Conservation (phyloP, 1,140 invertebrate species). For the Theocolax elegans region DNA sequence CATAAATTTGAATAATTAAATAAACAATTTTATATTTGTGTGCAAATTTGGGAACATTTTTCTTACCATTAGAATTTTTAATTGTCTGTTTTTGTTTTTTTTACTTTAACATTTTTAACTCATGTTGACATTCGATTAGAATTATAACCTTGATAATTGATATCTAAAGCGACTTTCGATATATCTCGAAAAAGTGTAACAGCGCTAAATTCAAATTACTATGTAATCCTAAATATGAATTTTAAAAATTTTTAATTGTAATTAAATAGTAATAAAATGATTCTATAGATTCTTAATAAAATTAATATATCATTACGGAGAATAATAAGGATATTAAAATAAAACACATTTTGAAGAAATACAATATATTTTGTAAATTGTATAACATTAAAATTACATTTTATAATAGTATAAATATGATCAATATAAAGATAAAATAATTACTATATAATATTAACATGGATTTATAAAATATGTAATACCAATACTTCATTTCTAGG, state of each 20-base stretch:
- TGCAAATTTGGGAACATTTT: neutral
- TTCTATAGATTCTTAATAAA: too few species aligned
- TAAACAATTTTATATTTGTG: neutral
- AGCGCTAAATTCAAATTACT: too few species aligned
- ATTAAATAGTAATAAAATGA: too few species aligned
- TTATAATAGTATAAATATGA: slow-evolving; percentile 37
- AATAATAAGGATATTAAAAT: too few species aligned
- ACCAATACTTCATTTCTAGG: slow-evolving; percentile 21
- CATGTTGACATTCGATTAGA: neutral
- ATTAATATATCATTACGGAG: too few species aligned
- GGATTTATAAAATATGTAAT: slow-evolving; percentile 15
- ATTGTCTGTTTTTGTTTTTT: neutral
- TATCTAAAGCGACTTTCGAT: too few species aligned
- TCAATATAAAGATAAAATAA: slow-evolving; percentile 26
- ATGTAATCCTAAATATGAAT: too few species aligned
- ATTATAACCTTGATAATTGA: too few species aligned
- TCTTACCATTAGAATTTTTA: slow-evolving; percentile 15
- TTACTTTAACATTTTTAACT: slow-evolving; percentile 9
- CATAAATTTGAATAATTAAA: neutral
- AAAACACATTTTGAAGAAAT: slow-evolving; percentile 14
- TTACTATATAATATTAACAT: slow-evolving; percentile 6
- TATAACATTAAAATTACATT: slow-evolving; percentile 17
- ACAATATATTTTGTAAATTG: slow-evolving; percentile 5
- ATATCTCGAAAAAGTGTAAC: too few species aligned
- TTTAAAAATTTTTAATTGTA: too few species aligned